Percentiles rank a stretch among this genome's conserved stretches.
phyloP scores from a whole-genome alignment of 2,797 vertebrate genomes.

The Pipistrellus pipistrellus region DNA sequence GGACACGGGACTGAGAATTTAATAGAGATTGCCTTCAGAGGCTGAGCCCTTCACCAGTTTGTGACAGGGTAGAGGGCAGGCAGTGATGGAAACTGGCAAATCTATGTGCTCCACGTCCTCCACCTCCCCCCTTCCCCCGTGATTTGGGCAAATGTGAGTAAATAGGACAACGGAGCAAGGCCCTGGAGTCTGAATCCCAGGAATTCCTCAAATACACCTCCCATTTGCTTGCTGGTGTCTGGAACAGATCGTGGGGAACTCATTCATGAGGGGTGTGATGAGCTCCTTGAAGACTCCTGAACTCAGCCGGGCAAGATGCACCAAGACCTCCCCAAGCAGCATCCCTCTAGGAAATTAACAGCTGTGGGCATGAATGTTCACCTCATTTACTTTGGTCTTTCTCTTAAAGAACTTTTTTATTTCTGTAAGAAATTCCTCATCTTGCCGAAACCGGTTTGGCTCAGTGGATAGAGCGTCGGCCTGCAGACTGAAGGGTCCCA shows the following conservation, averaged over 20 bases:
- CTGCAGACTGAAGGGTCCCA: too few relatives aligned
- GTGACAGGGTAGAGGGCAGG: background rate
- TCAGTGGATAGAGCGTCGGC: too few relatives aligned
- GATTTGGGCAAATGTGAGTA: background rate
- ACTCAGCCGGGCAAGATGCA: background rate
- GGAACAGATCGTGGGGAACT: background rate
- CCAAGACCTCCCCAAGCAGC: background rate
- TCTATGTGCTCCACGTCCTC: background rate
- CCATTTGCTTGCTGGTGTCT: background rate
- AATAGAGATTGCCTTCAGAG: background rate
- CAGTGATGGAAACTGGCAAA: background rate
- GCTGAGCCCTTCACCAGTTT: background rate
- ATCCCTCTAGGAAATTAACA: background rate
- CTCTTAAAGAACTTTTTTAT: background rate
- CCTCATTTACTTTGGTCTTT: background rate
- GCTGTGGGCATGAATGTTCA: background rate
- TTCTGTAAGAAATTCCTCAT: background rate
- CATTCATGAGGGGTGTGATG: background rate
- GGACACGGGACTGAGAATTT: background rate
- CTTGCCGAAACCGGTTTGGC: background rate
- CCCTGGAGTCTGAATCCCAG: background rate
- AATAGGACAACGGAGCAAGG: background rate
- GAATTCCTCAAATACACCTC: background rate
- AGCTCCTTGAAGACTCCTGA: background rate
- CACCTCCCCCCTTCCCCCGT: background rate